Percentiles rank a stretch among this genome's conserved stretches.
phyloP scores from a whole-genome alignment of 2,113 vertebrate species.

The Typhlomys cinereus region DNA sequence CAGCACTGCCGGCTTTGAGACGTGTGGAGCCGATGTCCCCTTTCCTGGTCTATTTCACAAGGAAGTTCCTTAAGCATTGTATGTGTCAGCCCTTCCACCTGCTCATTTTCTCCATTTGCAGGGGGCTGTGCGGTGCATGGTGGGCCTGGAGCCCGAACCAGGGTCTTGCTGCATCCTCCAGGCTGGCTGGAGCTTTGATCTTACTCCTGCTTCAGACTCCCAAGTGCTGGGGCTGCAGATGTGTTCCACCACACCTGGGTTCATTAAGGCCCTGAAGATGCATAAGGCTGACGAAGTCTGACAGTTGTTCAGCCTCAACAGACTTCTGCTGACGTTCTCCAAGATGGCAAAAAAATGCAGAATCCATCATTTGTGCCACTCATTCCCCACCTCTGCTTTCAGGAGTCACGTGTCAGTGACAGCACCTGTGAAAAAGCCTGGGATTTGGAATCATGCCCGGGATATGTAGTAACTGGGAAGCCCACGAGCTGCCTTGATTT shows the following conservation, averaged over 20 bases:
- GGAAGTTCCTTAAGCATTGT: no score
- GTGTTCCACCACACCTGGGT: neutral
- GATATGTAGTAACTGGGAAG: neutral
- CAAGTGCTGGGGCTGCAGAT: neutral
- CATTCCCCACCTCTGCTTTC: neutral
- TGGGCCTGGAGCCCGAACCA: neutral
- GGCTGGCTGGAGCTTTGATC: neutral
- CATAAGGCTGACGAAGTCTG: neutral
- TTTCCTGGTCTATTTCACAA: slow-evolving; percentile 19
- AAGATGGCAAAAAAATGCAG: slow-evolving; percentile 18
- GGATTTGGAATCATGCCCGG: neutral
- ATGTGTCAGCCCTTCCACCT: neutral
- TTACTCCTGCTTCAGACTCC: neutral
- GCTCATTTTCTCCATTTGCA: neutral
- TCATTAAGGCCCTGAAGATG: slow-evolving; percentile 34
- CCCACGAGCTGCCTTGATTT: neutral
- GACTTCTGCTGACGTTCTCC: slow-evolving; percentile 41
- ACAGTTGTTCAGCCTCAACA: neutral
- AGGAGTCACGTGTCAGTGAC: neutral
- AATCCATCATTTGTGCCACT: slow-evolving; percentile 20
- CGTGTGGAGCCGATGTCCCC: neutral
- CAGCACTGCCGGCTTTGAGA: neutral
- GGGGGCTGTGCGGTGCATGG: neutral
- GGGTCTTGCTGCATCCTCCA: no score
- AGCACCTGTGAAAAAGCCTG: neutral